These are phyloP conservation scores for Labia minor DNA, from an alignment of 2,888 invertebrate species.

Conservation along the genomic window DNA sequence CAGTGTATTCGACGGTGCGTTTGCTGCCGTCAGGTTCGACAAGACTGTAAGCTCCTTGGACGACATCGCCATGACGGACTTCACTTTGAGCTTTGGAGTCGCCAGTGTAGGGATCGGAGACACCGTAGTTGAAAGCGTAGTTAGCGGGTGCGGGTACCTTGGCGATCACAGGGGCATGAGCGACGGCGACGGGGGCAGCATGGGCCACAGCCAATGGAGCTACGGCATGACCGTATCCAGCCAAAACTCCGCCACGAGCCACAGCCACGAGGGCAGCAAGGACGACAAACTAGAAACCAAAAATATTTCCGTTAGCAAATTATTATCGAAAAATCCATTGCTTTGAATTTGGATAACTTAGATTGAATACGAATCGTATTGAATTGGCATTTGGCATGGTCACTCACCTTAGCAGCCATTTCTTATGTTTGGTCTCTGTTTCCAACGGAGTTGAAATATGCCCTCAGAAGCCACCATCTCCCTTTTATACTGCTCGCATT, in stretches of 20 bases:
- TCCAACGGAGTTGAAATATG: not conserved
- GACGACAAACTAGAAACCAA: not conserved
- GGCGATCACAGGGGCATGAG: not conserved
- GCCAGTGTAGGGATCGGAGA: constrained; percentile 42
- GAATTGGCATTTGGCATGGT: too few species aligned
- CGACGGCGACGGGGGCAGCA: constrained; percentile 3
- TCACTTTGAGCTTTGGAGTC: constrained; percentile 44
- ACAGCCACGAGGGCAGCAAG: not conserved
- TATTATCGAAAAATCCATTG: not conserved
- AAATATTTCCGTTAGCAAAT: too few species aligned
- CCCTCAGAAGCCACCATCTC: not conserved
- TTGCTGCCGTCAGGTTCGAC: constrained; percentile 43
- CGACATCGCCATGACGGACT: constrained; percentile 41
- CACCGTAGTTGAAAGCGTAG: constrained; percentile 40
- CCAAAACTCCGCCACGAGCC: constrained; percentile 9
- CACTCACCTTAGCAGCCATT: constrained; percentile 3
- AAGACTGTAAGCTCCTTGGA: constrained; percentile 42
- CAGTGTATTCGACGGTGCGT: constrained; percentile 43
- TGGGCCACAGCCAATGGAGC: constrained; percentile 13
- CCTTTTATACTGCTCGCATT: constrained; percentile 8
- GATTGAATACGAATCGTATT: too few species aligned
- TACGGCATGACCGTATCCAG: not conserved
- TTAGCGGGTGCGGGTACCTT: constrained; percentile 35
- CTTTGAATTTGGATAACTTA: too few species aligned
- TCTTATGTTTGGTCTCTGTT: not conserved